phyloP scores from a whole-genome alignment of 2,113 vertebrate genomes.

The Empidonax traillii region DNA sequence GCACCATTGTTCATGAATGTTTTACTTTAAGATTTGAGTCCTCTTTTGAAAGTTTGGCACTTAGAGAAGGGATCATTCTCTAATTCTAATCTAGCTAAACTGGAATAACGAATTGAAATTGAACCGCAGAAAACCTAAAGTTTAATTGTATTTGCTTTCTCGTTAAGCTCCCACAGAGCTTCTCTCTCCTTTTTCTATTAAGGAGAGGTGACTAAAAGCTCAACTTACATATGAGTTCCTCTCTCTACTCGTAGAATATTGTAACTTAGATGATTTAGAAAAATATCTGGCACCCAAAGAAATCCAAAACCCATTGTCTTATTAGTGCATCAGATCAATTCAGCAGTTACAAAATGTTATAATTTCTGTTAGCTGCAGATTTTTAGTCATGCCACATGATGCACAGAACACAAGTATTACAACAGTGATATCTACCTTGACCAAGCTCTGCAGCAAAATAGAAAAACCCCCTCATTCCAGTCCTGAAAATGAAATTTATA shows the following conservation, averaged over 20 bases:
- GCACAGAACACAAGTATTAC: not conserved
- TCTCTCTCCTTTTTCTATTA: not conserved
- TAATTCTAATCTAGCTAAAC: not conserved
- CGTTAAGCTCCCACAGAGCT: not conserved
- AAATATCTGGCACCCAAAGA: not conserved
- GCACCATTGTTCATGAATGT: not conserved
- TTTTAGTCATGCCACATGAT: not conserved
- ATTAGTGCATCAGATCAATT: not conserved
- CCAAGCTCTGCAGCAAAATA: not conserved
- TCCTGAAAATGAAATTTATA: not conserved
- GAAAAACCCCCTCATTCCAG: not conserved
- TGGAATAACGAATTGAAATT: not conserved
- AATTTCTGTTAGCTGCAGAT: not conserved
- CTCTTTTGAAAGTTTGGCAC: not conserved
- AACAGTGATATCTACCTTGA: not conserved
- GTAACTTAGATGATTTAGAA: not conserved
- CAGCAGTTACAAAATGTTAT: not conserved
- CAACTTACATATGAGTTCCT: not conserved
- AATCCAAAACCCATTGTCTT: not conserved
- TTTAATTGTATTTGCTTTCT: not conserved
- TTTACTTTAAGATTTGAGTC: not conserved
- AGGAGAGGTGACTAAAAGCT: not conserved
- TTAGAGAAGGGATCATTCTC: not conserved
- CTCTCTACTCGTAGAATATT: not conserved
- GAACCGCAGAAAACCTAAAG: not conserved